phyloP scores from a whole-genome alignment of 2,888 invertebrate genomes.

The Amiota communis region DNA sequence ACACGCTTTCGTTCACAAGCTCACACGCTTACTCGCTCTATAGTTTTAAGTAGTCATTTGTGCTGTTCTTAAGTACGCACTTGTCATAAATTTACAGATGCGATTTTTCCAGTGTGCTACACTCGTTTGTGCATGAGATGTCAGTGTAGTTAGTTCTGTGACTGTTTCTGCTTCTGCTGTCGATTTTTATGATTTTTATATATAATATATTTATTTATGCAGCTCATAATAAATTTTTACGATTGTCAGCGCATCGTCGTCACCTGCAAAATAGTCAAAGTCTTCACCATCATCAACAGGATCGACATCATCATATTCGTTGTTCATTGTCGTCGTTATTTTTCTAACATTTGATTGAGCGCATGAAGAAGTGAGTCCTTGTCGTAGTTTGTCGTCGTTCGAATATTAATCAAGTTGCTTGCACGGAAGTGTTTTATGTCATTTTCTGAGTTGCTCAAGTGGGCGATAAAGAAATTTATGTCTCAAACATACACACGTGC shows the following conservation, averaged over 20 bases:
- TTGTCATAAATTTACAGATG: background rate
- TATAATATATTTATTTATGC: background rate
- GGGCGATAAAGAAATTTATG: slow-evolving; percentile 22
- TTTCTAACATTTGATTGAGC: background rate
- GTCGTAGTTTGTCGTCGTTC: slow-evolving; percentile 14
- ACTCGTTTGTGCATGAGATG: background rate
- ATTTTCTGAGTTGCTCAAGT: slow-evolving; percentile 15
- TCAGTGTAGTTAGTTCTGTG: too few species aligned
- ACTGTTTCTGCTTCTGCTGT: background rate
- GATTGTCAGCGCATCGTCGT: slow-evolving; percentile 38
- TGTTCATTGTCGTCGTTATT: background rate
- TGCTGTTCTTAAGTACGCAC: slow-evolving; percentile 4
- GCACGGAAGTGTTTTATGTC: slow-evolving; percentile 29
- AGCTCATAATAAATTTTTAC: slow-evolving; percentile 40
- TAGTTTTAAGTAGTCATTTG: slow-evolving; percentile 3
- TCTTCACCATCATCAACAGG: too few species aligned
- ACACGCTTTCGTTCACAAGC: too few species aligned
- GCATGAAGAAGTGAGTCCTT: background rate
- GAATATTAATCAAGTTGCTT: slow-evolving; percentile 42
- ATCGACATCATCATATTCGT: too few species aligned
- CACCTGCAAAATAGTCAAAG: slow-evolving; percentile 29
- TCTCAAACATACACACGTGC: background rate
- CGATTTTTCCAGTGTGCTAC: background rate
- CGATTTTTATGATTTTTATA: slow-evolving; percentile 7
- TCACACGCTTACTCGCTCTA: background rate